Evolutionary conservation across 2,113 vertebrate species (phyloP).

Genomic region (Carollia perspicillata): DNA sequence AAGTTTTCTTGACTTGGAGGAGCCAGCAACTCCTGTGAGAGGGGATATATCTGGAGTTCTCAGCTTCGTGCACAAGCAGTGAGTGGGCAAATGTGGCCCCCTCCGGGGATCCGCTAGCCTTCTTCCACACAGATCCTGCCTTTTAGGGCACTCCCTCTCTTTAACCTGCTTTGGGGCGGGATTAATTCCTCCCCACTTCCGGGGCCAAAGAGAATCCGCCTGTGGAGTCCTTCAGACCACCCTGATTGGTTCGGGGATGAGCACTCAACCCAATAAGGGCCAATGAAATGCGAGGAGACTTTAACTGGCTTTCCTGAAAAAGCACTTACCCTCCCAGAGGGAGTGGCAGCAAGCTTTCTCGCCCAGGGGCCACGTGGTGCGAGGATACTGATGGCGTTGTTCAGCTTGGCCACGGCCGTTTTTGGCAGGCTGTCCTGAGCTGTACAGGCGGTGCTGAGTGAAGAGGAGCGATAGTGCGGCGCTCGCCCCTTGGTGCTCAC

Average conservation of each 20-base stretch:
- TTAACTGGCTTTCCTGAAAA: fast-evolving
- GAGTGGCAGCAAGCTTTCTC: neutral
- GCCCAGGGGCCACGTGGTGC: neutral
- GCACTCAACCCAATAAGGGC: neutral
- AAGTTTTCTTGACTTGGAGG: neutral
- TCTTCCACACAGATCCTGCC: neutral
- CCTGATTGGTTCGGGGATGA: neutral
- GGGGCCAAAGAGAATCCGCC: neutral
- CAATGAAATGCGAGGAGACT: neutral
- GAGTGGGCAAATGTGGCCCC: neutral
- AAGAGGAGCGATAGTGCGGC: neutral
- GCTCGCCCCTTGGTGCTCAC: neutral
- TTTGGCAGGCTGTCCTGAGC: fast-evolving
- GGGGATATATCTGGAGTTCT: neutral
- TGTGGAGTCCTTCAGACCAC: neutral
- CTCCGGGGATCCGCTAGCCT: neutral
- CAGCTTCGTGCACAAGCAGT: neutral
- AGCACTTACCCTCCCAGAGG: neutral
- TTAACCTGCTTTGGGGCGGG: neutral
- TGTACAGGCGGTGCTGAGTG: neutral
- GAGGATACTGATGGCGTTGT: neutral
- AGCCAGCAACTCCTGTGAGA: neutral
- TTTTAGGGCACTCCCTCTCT: neutral
- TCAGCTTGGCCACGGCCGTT: no score
- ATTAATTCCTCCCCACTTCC: neutral